Evolutionary conservation across 2,888 invertebrate species (phyloP).

Genomic region (Tinea semifulvella): DNA sequence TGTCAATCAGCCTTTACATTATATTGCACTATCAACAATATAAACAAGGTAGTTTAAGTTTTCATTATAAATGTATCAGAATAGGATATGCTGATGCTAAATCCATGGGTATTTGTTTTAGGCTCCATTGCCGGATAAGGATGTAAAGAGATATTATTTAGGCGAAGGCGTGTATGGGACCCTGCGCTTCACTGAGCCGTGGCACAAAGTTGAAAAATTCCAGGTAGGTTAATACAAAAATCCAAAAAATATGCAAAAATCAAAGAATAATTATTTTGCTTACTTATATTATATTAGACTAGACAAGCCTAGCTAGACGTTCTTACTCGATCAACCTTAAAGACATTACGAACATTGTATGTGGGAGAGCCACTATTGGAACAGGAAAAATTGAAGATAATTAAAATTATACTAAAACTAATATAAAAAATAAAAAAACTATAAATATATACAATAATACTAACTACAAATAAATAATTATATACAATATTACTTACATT

Average conservation of each 20-base stretch:
- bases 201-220: constrained; percentile 29
- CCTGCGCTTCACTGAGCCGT: constrained; percentile 26
- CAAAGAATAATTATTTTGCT: background rate
- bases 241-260: constrained; percentile 4
- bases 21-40: constrained; percentile 28
- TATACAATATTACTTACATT: no score
- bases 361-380: no score
- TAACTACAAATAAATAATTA: no score
- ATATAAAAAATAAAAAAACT: no score
- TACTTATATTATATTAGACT: constrained; percentile 1
- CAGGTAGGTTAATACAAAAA: constrained; percentile 26
- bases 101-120: background rate
- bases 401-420: no score
- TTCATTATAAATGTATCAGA: background rate
- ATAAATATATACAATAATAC: no score
- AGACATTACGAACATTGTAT: no score
- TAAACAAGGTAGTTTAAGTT: constrained; percentile 24
- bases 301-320: background rate
- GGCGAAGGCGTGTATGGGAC: constrained; percentile 31
- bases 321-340: no score
- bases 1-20: constrained; percentile 27
- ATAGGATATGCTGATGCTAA: background rate
- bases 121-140: background rate
- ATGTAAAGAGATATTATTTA: constrained; percentile 21
- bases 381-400: no score